Conservation (phyloP, 2,797 vertebrate species). For the Eptatretus atami region DNA sequence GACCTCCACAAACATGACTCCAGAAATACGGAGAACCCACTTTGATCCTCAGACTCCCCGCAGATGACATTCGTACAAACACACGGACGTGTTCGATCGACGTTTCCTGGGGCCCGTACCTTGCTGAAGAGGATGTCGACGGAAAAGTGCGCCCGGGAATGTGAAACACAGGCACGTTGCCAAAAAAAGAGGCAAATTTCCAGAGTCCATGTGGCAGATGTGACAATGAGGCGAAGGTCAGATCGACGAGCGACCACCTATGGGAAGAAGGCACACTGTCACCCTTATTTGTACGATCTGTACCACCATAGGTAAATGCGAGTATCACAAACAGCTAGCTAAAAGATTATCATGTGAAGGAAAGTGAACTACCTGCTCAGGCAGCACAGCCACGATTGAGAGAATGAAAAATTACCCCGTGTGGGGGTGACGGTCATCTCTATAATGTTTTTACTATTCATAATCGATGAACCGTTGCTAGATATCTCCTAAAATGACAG, state of each 20-base stretch:
- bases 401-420: too few species aligned
- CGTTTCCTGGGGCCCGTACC: slow-evolving; percentile 16
- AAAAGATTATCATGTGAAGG: too few species aligned
- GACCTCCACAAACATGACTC: background rate
- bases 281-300: too few species aligned
- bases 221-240: slow-evolving; percentile 84
- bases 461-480: too few species aligned
- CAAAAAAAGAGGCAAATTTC: slow-evolving; percentile 86
- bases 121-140: slow-evolving; percentile 94
- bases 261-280: background rate
- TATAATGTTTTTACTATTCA: too few species aligned
- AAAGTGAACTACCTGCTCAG: too few species aligned
- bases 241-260: slow-evolving; percentile 79
- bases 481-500: too few species aligned
- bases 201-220: slow-evolving; percentile 95
- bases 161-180: slow-evolving; percentile 83
- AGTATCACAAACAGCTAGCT: too few species aligned
- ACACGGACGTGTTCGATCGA: background rate
- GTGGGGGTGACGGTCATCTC: too few species aligned
- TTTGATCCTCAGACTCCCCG: background rate
- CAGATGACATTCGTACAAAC: background rate
- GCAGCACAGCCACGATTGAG: too few species aligned
- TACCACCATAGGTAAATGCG: too few species aligned
- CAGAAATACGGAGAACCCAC: background rate
- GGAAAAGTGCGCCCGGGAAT: slow-evolving; percentile 85